Percentiles rank a stretch among this genome's conserved stretches.
Evolutionary conservation across 92 coral and sea anemone species (phyloP).

Genomic region (Epizoanthus illoricatus): DNA sequence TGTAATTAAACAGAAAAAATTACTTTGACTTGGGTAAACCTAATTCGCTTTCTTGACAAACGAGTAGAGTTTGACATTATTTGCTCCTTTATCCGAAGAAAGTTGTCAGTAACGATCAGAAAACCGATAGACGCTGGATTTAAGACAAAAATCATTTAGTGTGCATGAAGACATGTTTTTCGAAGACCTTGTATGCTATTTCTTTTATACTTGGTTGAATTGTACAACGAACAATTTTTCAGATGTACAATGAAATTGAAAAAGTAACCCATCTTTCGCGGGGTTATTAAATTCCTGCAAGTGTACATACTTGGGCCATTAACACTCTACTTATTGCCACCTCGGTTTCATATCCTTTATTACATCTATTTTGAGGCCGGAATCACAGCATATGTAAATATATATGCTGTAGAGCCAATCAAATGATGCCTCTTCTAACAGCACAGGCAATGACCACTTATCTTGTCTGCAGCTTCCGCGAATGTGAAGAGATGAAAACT

Average conservation of each 20-base stretch:
- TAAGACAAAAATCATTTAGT: neutral
- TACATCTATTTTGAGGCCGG: neutral
- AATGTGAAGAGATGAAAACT: neutral
- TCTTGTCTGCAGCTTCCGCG: conserved; percentile 11
- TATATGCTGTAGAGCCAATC: neutral
- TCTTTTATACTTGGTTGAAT: neutral
- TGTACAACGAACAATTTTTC: too few species aligned
- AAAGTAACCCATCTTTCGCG: conserved; percentile 24
- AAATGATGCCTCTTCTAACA: conserved; percentile 1
- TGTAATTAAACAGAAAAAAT: conserved; percentile 14
- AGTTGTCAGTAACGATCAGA: neutral
- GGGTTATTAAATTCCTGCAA: neutral
- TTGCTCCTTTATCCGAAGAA: neutral
- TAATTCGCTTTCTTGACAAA: conserved; percentile 6
- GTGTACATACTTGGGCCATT: conserved; percentile 7
- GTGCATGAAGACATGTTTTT: neutral
- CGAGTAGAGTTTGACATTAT: conserved; percentile 1
- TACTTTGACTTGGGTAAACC: conserved; percentile 11
- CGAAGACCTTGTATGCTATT: neutral
- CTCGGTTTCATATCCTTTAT: neutral
- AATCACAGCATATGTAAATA: conserved; percentile 8
- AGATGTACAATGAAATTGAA: neutral
- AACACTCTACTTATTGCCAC: neutral
- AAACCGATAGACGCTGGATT: neutral
- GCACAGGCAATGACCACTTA: neutral